A percentile compares a stretch with the other conserved stretches of the same genome.
Evolutionary conservation across 2,888 invertebrate species (phyloP).

Genomic region (Bellardia bayeri): DNA sequence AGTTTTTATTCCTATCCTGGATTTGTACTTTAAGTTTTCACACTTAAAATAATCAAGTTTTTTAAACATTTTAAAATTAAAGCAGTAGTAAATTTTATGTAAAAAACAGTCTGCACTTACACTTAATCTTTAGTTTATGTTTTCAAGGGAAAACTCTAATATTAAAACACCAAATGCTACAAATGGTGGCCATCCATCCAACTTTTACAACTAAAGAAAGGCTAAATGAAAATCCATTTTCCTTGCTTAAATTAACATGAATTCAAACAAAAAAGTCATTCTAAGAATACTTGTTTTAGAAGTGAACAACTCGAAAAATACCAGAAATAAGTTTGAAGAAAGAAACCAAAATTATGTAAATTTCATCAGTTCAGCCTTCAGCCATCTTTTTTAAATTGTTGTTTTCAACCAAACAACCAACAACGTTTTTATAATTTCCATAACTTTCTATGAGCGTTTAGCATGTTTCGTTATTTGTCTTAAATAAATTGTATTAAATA

Average conservation of each 20-base stretch:
- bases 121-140: too few relatives aligned
- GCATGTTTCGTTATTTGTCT: conserved; percentile 19
- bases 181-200: background rate
- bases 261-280: background rate
- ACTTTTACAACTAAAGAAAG: background rate
- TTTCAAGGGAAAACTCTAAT: background rate
- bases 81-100: too few relatives aligned
- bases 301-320: background rate
- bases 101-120: too few relatives aligned
- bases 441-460: conserved; percentile 9
- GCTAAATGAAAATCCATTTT: background rate
- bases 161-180: conserved; percentile 5
- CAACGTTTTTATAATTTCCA: background rate
- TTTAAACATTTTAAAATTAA: too few relatives aligned
- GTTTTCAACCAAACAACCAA: background rate
- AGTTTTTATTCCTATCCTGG: too few relatives aligned
- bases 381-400: conserved; percentile 6
- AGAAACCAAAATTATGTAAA: conserved; percentile 39
- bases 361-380: conserved; percentile 9
- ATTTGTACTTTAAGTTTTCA: too few relatives aligned
- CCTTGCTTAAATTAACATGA: conserved; percentile 1
- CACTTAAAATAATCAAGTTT: too few relatives aligned
- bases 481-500: conserved; percentile 7
- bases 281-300: background rate
- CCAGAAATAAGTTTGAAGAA: background rate